Percentiles rank a stretch among this genome's conserved stretches.
These are phyloP conservation scores for Drosophila buzzatii DNA, from an alignment of 2,888 invertebrate genomes.

Conservation along the genomic window DNA sequence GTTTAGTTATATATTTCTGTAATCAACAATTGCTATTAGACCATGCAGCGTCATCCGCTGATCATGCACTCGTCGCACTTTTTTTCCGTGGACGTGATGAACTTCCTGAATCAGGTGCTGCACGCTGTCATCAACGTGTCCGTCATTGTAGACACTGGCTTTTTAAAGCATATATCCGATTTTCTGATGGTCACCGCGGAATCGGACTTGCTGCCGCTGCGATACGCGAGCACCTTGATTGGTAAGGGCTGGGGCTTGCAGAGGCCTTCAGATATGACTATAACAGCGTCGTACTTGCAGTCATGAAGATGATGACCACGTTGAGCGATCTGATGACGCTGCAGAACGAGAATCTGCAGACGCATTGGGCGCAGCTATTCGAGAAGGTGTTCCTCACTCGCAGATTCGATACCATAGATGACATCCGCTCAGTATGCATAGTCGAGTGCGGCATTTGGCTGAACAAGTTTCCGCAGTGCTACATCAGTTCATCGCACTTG, in stretches of 20 bases:
- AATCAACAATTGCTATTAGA: not conserved
- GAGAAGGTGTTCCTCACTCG: constrained; percentile 1
- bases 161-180: not conserved
- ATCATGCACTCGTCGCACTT: too few relatives aligned
- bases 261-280: not conserved
- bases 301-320: constrained; percentile 1
- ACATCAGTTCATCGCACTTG: not conserved
- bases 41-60: not conserved
- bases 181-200: not conserved
- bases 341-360: not conserved
- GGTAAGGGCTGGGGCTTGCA: not conserved
- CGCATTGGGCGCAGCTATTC: not conserved
- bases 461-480: not conserved
- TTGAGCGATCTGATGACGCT: not conserved
- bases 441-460: constrained; percentile 6
- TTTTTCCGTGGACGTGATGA: not conserved
- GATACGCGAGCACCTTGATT: not conserved
- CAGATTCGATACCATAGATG: not conserved
- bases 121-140: not conserved
- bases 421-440: not conserved
- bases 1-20: too few relatives aligned
- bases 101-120: not conserved
- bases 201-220: constrained; percentile 5
- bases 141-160: not conserved
- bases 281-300: not conserved